Conservation (phyloP, 2,888 invertebrate genomes). For the Prostheceraeus crozeri region DNA sequence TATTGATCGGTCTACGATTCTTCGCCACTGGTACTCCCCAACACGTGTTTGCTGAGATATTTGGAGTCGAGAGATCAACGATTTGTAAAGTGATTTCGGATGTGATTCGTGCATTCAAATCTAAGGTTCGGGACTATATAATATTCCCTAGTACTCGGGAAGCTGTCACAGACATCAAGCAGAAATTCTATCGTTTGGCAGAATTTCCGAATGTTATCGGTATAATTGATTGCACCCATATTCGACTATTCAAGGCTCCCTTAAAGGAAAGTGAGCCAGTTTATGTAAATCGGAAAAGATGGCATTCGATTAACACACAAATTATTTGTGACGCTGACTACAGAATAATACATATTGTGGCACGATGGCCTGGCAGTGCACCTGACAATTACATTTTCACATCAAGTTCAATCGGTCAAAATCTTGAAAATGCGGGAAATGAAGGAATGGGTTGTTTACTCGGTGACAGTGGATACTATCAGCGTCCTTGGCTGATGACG, state of each 20-base stretch:
- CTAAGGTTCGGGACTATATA: too few relatives aligned
- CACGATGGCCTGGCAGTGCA: slow-evolving; percentile 6
- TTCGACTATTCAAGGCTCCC: slow-evolving; percentile 10
- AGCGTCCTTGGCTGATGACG: too few relatives aligned
- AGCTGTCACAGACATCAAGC: not conserved
- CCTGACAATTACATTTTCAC: slow-evolving; percentile 3
- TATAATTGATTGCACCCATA: slow-evolving; percentile 4
- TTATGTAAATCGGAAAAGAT: slow-evolving; percentile 6
- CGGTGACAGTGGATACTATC: too few relatives aligned
- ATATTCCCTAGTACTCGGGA: slow-evolving; percentile 16
- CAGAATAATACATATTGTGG: slow-evolving; percentile 24
- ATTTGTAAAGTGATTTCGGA: slow-evolving; percentile 9
- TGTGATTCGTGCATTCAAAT: slow-evolving; percentile 12
- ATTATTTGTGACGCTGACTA: slow-evolving; percentile 17
- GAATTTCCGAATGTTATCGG: slow-evolving; percentile 23
- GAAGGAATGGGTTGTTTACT: not conserved
- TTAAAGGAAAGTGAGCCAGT: slow-evolving; percentile 23
- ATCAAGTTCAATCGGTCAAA: not conserved
- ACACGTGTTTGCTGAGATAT: slow-evolving; percentile 17
- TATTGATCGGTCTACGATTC: slow-evolving; percentile 10
- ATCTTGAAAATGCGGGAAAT: not conserved
- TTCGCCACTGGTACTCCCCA: slow-evolving; percentile 9
- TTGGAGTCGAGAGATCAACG: slow-evolving; percentile 14
- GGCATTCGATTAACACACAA: slow-evolving; percentile 18
- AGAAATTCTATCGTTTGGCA: slow-evolving; percentile 1